Evolutionary conservation across 2,888 invertebrate genomes (phyloP).

Genomic region (Agrypnus murinus): DNA sequence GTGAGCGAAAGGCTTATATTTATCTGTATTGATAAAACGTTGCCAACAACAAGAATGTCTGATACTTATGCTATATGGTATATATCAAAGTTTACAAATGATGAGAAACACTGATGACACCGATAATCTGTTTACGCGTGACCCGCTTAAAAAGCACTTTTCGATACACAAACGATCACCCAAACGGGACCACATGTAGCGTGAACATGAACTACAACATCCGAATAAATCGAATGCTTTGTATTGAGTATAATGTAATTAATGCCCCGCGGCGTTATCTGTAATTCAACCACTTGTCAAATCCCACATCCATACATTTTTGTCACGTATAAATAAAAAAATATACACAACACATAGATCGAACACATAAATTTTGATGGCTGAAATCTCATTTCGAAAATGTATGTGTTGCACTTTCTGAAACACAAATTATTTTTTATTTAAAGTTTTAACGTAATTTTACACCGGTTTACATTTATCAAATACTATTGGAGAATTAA

Average conservation of each 20-base stretch:
- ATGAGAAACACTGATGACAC: conserved; percentile 48
- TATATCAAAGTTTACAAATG: conserved; percentile 15
- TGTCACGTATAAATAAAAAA: conserved; percentile 48
- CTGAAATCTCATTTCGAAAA: no score
- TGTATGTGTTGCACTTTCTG: no score
- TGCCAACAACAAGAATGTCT: no score
- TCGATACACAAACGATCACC: conserved; percentile 49
- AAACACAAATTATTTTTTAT: no score
- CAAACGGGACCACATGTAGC: conserved; percentile 51
- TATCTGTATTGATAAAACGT: no score
- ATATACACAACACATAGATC: conserved; percentile 28
- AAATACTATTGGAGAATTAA: no score
- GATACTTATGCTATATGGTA: background rate
- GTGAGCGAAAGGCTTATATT: no score
- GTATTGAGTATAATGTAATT: conserved; percentile 63
- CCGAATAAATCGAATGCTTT: conserved; percentile 63
- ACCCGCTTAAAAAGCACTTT: conserved; percentile 54
- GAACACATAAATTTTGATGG: conserved; percentile 35
- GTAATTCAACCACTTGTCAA: conserved; percentile 57
- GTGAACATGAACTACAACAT: conserved; percentile 49
- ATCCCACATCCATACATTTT: conserved; percentile 52
- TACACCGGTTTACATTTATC: no score
- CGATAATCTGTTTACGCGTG: conserved; percentile 56
- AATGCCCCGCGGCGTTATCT: conserved; percentile 61
- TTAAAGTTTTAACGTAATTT: no score